phyloP scores from a whole-genome alignment of 2,797 vertebrate genomes.

The Pipistrellus nathusii region DNA sequence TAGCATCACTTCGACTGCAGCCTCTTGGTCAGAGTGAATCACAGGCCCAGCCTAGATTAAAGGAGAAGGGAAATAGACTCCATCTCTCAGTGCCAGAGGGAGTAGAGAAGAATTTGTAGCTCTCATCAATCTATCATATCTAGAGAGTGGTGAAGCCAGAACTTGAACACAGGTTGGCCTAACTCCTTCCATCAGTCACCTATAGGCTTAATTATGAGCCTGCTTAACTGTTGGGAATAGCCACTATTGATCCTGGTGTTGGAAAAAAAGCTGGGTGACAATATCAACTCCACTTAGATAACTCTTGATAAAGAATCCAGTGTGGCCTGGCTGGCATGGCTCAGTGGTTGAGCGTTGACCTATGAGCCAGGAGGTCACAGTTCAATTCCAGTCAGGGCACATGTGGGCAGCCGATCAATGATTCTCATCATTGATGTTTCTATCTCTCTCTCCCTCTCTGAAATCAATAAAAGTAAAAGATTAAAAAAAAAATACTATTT shows the following conservation, averaged over 20 bases:
- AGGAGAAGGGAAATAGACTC: not conserved
- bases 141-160: not conserved
- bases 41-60: not conserved
- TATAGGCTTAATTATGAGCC: slow-evolving; percentile 20
- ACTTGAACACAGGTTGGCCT: not conserved
- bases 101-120: not conserved
- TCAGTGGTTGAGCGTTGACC: no score
- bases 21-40: not conserved
- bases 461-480: no score
- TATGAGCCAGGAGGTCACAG: no score
- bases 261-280: slow-evolving; percentile 32
- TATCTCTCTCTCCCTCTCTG: no score
- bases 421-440: no score
- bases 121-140: not conserved
- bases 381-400: no score
- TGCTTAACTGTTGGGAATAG: not conserved
- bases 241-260: slow-evolving; percentile 21
- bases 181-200: not conserved
- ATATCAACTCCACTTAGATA: not conserved
- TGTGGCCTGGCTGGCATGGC: not conserved
- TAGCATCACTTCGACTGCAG: not conserved
- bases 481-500: not conserved
- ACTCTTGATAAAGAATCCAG: not conserved
- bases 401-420: no score
- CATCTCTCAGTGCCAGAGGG: not conserved